Evolutionary conservation across 2,888 invertebrate genomes (phyloP), one percentile per base, ranked within the genome.

Genomic region (Thereva unica): DNA sequence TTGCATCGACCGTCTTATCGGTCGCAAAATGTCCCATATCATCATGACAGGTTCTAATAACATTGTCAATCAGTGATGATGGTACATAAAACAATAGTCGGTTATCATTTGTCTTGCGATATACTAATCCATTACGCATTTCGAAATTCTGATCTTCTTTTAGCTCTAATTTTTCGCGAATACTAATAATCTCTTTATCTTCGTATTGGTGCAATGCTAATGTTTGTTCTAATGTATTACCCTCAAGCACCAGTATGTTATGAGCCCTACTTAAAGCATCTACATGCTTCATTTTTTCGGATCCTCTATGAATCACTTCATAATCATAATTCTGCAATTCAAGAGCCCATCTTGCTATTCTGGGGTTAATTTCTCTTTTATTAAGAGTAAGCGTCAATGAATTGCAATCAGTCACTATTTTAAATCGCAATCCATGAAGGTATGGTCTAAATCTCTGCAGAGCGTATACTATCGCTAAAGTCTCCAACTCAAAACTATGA

Each of bases 241-340:
- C 68, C 45, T 69, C 67, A 5, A 71, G 8, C 5, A 67, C 12
- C 9, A 67, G 9, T 35, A 68, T 64, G 23, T 56, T 57, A 7
- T 64, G 56, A 6, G 44, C 49, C 7, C 73, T 64, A 52, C 73
- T 73, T 10, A 75, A 61, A 7, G 73, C 74, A 68, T 75, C 74
- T 5, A 73, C 75, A 56, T 76, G 75, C 12, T 56, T 55, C 74
- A 75, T 75, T 34, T 70, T 63, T 0, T 53, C 66, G 3, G 70
- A 71, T 3, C 69, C 12, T 42, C 75, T 44, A 57, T 75, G 75
- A 40, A 72, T 72, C 1, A 73, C 53, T 8, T 55, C 64, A 59
- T 72, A 76, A 55, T 73, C 71, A 38, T 59, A 64, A 52, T 64
- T 59, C 40, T 68, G 59, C 9, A 68, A 42, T 3, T 8, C 23